These are phyloP conservation scores for Bubo blakistoni DNA, from an alignment of 2,113 vertebrate genomes.

Conservation along the genomic window DNA sequence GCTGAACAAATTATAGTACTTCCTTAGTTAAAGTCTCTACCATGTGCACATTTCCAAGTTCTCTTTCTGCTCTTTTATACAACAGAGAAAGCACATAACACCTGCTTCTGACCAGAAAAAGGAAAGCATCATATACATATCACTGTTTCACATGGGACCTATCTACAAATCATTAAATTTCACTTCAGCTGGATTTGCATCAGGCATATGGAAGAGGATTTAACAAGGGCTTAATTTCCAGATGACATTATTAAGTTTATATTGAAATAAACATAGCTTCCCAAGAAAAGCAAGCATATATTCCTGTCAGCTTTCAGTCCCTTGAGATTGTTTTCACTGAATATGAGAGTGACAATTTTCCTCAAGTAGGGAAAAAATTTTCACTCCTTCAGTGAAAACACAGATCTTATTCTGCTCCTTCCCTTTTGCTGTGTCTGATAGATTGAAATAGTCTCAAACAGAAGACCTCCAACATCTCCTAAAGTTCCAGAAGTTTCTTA, in stretches of 20 bases:
- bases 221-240: neutral
- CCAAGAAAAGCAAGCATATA: neutral
- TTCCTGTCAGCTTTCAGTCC: neutral
- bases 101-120: neutral
- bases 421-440: neutral
- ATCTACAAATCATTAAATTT: neutral
- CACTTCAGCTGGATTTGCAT: neutral
- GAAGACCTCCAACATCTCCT: neutral
- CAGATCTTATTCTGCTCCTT: neutral
- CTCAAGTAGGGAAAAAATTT: neutral
- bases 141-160: neutral
- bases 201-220: neutral
- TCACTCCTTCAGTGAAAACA: neutral
- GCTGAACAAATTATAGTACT: neutral
- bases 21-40: neutral
- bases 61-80: neutral
- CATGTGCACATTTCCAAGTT: neutral
- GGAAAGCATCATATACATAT: neutral
- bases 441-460: neutral
- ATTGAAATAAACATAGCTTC: neutral
- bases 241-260: neutral
- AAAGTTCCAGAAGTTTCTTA: neutral
- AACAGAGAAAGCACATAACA: neutral
- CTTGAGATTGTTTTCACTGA: neutral
- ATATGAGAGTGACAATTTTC: neutral